Conservation (phyloP, 2,888 invertebrate genomes). For the Ophion costatus region DNA sequence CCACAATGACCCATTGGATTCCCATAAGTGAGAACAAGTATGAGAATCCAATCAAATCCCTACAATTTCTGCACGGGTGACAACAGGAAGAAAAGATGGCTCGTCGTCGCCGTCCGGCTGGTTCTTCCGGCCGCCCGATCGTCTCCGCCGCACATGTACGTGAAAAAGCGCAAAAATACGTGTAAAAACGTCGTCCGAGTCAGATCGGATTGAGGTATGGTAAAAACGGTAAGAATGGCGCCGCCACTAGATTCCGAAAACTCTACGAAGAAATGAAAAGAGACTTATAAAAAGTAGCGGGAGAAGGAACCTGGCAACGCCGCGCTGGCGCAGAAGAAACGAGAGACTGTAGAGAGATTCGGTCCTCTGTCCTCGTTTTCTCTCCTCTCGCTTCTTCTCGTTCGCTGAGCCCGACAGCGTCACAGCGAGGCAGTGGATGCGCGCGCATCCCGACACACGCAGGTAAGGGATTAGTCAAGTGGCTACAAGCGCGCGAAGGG, state of each 20-base stretch:
- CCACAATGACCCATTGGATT: too few species aligned
- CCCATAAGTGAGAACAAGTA: too few species aligned
- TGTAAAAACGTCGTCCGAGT: slow-evolving; percentile 22
- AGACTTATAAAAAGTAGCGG: slow-evolving; percentile 29
- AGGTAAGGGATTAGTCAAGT: background rate
- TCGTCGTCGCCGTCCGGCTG: slow-evolving; percentile 37
- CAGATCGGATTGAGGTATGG: slow-evolving; percentile 43
- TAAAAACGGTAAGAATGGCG: slow-evolving; percentile 21
- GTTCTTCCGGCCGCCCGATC: slow-evolving; percentile 18
- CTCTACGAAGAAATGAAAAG: slow-evolving; percentile 31
- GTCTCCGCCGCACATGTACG: slow-evolving; percentile 6
- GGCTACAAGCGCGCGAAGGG: slow-evolving; percentile 3
- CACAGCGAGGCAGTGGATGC: slow-evolving; percentile 44
- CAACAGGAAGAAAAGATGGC: slow-evolving; percentile 27
- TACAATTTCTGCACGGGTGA: background rate
- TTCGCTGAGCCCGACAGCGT: background rate
- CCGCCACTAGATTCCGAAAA: slow-evolving; percentile 36
- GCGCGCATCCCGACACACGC: slow-evolving; percentile 56
- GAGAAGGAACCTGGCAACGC: slow-evolving; percentile 67
- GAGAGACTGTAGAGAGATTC: slow-evolving; percentile 34
- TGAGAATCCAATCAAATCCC: too few species aligned
- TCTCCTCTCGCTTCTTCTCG: slow-evolving; percentile 45
- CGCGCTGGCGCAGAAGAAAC: slow-evolving; percentile 58
- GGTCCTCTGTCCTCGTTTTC: slow-evolving; percentile 25
- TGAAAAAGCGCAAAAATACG: slow-evolving; percentile 48